A percentile compares a stretch with the other conserved stretches of the same genome.
Conservation (phyloP, 2,797 vertebrate genomes). For the Onychomys leucogaster region DNA sequence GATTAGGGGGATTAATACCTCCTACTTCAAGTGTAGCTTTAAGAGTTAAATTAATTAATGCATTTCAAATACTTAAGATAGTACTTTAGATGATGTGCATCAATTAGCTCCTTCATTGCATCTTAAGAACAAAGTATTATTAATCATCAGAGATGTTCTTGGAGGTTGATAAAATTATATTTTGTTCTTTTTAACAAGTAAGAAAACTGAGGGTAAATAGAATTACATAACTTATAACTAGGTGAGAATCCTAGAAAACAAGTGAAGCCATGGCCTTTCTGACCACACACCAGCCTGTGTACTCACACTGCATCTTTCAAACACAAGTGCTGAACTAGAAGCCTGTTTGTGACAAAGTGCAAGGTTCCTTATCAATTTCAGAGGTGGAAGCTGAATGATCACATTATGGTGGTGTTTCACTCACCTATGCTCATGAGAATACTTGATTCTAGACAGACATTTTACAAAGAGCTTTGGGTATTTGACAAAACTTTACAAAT, state of each 20-base stretch:
- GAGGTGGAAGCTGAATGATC: not conserved
- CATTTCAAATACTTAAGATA: not conserved
- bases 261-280: not conserved
- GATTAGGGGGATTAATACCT: not conserved
- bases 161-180: not conserved
- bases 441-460: not conserved
- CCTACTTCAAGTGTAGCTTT: not conserved
- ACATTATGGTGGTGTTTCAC: not conserved
- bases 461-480: not conserved
- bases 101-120: conserved; percentile 25
- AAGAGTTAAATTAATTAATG: conserved; percentile 37
- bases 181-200: not conserved
- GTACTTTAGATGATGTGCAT: not conserved
- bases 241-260: not conserved
- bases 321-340: not conserved
- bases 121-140: not conserved
- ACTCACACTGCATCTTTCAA: not conserved
- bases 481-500: conserved; percentile 49
- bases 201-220: not conserved
- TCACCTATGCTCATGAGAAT: not conserved
- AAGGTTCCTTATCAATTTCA: not conserved
- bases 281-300: not conserved
- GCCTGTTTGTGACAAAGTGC: not conserved
- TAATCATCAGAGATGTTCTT: not conserved
- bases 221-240: not conserved